Conservation (phyloP, 2,113 vertebrate species). For the Platysternon megacephalum region DNA sequence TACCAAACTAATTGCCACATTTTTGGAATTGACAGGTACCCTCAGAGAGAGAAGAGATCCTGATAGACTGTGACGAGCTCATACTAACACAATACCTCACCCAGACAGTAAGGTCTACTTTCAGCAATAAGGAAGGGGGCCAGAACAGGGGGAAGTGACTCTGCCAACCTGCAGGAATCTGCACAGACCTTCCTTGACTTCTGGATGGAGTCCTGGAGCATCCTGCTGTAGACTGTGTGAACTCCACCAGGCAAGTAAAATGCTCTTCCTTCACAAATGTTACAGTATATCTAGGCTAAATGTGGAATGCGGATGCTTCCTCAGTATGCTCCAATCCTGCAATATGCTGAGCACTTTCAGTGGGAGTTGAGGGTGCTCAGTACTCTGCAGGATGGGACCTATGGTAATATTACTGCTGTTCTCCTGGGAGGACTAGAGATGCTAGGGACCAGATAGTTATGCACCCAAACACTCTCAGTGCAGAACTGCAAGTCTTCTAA, state of each 20-base stretch:
- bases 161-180: not conserved
- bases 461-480: not conserved
- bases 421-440: not conserved
- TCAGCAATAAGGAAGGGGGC: not conserved
- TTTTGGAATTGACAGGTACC: not conserved
- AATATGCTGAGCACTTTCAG: not conserved
- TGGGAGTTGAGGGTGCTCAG: not conserved
- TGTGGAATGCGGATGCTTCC: not conserved
- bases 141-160: not conserved
- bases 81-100: not conserved
- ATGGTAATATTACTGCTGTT: no score
- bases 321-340: not conserved
- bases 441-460: not conserved
- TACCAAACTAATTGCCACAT: not conserved
- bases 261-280: not conserved
- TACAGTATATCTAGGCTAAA: not conserved
- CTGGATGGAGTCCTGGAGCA: not conserved
- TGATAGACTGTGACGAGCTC: not conserved
- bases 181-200: not conserved
- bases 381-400: not conserved
- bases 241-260: not conserved
- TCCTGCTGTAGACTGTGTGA: not conserved
- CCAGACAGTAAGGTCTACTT: not conserved
- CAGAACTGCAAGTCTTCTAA: not conserved
- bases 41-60: not conserved